phyloP scores from a whole-genome alignment of 2,113 vertebrate genomes.

The Lepidothrix coronata region DNA sequence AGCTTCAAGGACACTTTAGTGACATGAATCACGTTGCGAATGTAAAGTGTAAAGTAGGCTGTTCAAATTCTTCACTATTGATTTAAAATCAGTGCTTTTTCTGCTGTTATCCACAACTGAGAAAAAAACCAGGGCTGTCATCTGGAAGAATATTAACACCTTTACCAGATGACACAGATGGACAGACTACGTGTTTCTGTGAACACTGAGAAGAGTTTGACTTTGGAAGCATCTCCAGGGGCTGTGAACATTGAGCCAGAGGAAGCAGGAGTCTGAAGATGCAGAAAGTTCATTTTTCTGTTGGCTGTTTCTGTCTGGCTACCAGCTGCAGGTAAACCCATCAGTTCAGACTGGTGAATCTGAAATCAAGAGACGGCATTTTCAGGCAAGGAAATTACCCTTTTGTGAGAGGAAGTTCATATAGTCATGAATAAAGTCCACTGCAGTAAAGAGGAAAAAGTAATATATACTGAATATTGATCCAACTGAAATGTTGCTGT shows the following conservation, averaged over 20 bases:
- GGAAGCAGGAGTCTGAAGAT: slow-evolving; percentile 35
- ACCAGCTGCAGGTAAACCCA: slow-evolving; percentile 58
- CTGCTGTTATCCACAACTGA: background rate
- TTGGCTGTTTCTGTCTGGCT: slow-evolving; percentile 8
- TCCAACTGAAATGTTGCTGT: background rate
- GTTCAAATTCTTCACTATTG: slow-evolving; percentile 1
- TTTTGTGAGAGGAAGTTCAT: slow-evolving; percentile 34
- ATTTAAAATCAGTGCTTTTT: slow-evolving; percentile 37
- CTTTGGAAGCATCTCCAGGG: slow-evolving; percentile 31
- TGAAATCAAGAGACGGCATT: slow-evolving; percentile 35
- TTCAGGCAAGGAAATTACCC: slow-evolving; percentile 46
- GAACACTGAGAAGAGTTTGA: background rate
- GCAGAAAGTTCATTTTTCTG: slow-evolving; percentile 24
- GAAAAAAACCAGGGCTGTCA: background rate
- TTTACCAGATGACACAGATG: slow-evolving; percentile 22
- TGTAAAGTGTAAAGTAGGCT: background rate
- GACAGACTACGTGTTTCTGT: background rate
- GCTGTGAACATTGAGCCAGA: slow-evolving; percentile 9
- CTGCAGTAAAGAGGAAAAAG: background rate
- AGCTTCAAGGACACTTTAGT: background rate
- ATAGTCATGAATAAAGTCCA: background rate
- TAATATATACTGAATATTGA: background rate
- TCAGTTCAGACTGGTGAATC: slow-evolving; percentile 16
- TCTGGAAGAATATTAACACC: slow-evolving; percentile 53
- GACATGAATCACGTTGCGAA: background rate